Conservation (phyloP, 2,888 invertebrate genomes). For the Mellilla xanthometata region DNA sequence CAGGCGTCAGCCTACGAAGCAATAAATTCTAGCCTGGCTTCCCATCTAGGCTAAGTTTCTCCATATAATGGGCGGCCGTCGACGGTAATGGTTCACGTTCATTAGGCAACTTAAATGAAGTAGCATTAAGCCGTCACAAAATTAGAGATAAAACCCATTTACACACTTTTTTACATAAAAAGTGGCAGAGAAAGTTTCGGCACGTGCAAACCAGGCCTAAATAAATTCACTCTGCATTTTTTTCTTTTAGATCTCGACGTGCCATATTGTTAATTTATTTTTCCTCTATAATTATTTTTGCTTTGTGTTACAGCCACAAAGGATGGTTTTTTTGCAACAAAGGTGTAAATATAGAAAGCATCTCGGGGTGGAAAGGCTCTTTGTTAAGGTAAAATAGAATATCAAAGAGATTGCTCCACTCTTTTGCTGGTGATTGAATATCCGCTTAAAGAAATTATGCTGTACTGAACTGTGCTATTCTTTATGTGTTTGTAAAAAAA, state of each 20-base stretch:
- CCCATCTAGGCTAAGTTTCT: slow-evolving; percentile 54
- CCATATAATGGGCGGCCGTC: slow-evolving; percentile 50
- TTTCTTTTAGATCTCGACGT: not conserved
- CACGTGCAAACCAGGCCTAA: not conserved
- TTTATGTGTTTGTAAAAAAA: too few relatives aligned
- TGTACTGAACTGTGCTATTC: too few relatives aligned
- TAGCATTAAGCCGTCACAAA: slow-evolving; percentile 32
- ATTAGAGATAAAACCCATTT: slow-evolving; percentile 16
- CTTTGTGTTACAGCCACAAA: slow-evolving; percentile 3
- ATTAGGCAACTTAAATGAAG: slow-evolving; percentile 44
- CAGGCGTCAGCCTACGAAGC: slow-evolving; percentile 38
- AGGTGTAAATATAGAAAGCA: not conserved
- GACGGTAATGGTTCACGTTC: slow-evolving; percentile 48
- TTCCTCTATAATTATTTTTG: not conserved
- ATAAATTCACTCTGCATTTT: not conserved
- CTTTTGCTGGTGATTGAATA: too few relatives aligned
- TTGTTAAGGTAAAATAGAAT: not conserved
- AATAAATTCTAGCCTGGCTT: slow-evolving; percentile 52
- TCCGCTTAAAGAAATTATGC: too few relatives aligned
- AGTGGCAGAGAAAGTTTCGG: not conserved
- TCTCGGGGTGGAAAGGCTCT: not conserved
- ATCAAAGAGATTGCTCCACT: too few relatives aligned
- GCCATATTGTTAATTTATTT: slow-evolving; percentile 1
- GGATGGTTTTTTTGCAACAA: not conserved
- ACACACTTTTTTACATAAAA: slow-evolving; percentile 6